phyloP scores from a whole-genome alignment of 2,888 invertebrate genomes.

The Corbicula japonica region DNA sequence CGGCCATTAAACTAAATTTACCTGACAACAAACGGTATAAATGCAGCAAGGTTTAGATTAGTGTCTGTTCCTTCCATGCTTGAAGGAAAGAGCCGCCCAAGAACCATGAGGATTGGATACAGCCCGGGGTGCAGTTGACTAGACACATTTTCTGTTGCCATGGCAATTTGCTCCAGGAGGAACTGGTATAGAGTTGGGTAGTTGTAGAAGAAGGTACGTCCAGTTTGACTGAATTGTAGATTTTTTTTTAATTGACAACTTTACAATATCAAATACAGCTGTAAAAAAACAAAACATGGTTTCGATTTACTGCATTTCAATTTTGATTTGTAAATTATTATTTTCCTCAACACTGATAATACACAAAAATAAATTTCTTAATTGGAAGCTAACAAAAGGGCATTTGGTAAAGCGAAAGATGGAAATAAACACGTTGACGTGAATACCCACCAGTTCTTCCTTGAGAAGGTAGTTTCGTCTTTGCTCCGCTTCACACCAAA shows the following conservation, averaged over 20 bases:
- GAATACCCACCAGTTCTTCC: conserved; percentile 86
- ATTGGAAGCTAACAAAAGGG: too few relatives aligned
- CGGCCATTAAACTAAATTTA: conserved; percentile 41
- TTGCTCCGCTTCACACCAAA: conserved; percentile 92
- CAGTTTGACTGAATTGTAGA: conserved; percentile 87
- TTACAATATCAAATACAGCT: too few relatives aligned
- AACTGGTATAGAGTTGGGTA: conserved; percentile 90
- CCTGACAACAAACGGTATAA: conserved; percentile 89
- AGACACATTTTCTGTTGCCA: conserved; percentile 76
- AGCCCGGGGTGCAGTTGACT: conserved; percentile 89
- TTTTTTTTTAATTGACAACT: too few relatives aligned
- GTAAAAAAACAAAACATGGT: too few relatives aligned
- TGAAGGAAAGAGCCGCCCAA: conserved; percentile 93
- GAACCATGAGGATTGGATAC: conserved; percentile 92
- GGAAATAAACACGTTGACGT: too few relatives aligned
- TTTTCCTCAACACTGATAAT: too few relatives aligned
- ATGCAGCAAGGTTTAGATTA: conserved; percentile 90
- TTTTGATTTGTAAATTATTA: too few relatives aligned
- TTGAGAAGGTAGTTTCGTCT: conserved; percentile 86
- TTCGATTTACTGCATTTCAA: too few relatives aligned
- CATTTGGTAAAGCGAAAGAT: too few relatives aligned
- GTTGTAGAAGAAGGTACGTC: conserved; percentile 92
- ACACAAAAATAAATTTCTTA: too few relatives aligned
- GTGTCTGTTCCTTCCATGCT: conserved; percentile 91
- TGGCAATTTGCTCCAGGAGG: conserved; percentile 87